phyloP scores from a whole-genome alignment of 2,888 invertebrate species.

The Oligia strigilis region DNA sequence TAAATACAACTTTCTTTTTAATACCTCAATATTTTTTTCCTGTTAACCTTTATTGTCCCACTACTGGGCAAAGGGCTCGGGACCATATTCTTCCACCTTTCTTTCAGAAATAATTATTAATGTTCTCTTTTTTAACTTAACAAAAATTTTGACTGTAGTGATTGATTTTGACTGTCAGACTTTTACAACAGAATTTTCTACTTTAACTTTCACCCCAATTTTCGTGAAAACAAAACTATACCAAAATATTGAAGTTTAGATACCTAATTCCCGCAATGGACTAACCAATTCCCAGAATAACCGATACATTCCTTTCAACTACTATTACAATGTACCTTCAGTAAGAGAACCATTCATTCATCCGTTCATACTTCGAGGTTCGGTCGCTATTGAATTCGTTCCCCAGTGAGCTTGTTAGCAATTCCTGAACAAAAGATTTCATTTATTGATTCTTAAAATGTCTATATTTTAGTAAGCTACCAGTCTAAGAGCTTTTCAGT shows the following conservation, averaged over 20 bases:
- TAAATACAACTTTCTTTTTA: background rate
- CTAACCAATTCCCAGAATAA: slow-evolving; percentile 37
- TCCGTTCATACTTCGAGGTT: slow-evolving; percentile 58
- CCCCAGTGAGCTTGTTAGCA: slow-evolving; percentile 74
- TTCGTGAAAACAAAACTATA: slow-evolving; percentile 3
- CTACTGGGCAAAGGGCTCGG: too few relatives aligned
- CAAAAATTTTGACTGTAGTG: background rate
- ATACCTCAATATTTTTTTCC: background rate
- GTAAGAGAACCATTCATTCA: slow-evolving; percentile 39
- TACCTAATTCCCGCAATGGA: slow-evolving; percentile 7
- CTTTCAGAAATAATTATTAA: too few relatives aligned
- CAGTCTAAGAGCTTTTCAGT: background rate
- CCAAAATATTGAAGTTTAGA: slow-evolving; percentile 8
- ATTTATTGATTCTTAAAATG: slow-evolving; percentile 56
- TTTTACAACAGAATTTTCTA: background rate
- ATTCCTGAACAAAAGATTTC: slow-evolving; percentile 51
- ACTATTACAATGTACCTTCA: slow-evolving; percentile 27
- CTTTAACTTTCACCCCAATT: background rate
- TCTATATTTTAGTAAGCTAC: background rate
- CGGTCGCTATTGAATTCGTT: slow-evolving; percentile 61
- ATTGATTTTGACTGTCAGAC: background rate
- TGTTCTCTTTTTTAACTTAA: too few relatives aligned
- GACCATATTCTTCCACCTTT: too few relatives aligned
- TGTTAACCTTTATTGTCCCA: too few relatives aligned
- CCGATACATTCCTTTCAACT: slow-evolving; percentile 47